A percentile compares a stretch with the other conserved stretches of the same genome.
phyloP scores from a whole-genome alignment of 2,888 invertebrate species.

The Patella depressa region DNA sequence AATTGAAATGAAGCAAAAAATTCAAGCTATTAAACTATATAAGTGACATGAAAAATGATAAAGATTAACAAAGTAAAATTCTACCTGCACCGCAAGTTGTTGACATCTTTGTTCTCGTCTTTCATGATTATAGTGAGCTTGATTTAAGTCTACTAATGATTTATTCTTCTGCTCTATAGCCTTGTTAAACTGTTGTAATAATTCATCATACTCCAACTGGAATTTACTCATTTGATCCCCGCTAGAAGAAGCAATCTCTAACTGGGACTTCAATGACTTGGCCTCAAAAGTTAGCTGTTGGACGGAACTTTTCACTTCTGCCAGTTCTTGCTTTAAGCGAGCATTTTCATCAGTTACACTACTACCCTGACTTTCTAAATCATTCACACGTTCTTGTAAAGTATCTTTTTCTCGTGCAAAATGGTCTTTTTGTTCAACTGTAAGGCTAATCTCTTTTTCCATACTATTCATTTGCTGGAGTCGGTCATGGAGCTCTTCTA shows the following conservation, averaged over 20 bases:
- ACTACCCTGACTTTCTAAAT: slow-evolving; percentile 52
- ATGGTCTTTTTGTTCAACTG: slow-evolving; percentile 51
- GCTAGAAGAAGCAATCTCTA: slow-evolving; percentile 42
- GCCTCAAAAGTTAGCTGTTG: slow-evolving; percentile 57
- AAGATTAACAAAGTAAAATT: background rate
- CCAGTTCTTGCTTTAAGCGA: slow-evolving; percentile 47
- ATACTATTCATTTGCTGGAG: slow-evolving; percentile 41
- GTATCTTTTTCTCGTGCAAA: slow-evolving; percentile 50
- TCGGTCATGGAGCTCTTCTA: slow-evolving; percentile 62
- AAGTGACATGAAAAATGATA: too few species aligned
- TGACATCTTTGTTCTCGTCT: slow-evolving; percentile 62
- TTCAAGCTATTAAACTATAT: too few species aligned
- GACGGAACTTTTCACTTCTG: slow-evolving; percentile 30
- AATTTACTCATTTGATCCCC: slow-evolving; percentile 43
- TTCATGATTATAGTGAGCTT: slow-evolving; percentile 50
- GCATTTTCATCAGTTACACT: slow-evolving; percentile 45
- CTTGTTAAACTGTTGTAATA: slow-evolving; percentile 56
- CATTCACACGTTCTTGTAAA: slow-evolving; percentile 47
- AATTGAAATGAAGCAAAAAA: too few species aligned
- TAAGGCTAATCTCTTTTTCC: slow-evolving; percentile 39
- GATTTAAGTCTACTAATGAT: slow-evolving; percentile 51
- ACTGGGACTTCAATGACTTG: slow-evolving; percentile 49
- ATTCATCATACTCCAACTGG: slow-evolving; percentile 52
- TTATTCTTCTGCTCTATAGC: slow-evolving; percentile 59
- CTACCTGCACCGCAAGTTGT: slow-evolving; percentile 64